These are phyloP conservation scores for Charaxes varanes DNA, from an alignment of 1,140 invertebrate species.

Conservation along the genomic window DNA sequence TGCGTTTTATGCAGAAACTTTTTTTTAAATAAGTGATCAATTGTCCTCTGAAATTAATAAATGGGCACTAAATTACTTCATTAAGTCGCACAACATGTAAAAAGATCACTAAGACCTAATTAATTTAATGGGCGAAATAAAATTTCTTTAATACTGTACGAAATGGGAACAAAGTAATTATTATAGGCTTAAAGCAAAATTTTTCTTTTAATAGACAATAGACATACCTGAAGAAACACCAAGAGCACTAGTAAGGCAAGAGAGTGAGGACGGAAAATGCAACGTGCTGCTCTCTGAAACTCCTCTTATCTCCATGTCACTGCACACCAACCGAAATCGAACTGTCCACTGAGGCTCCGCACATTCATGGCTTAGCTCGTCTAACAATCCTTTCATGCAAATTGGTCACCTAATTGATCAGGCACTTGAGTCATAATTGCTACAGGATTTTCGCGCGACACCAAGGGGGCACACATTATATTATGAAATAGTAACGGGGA, in stretches of 20 bases:
- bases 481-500: constrained; percentile 69
- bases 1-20: too few species aligned
- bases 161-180: too few species aligned
- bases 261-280: constrained; percentile 60
- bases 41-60: too few species aligned
- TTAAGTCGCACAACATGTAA: too few species aligned
- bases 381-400: constrained; percentile 60
- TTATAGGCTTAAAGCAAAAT: too few species aligned
- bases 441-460: constrained; percentile 65
- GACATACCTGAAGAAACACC: constrained; percentile 48
- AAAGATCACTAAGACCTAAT: too few species aligned
- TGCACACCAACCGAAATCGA: constrained; percentile 36
- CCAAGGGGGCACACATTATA: constrained; percentile 67
- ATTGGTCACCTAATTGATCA: constrained; percentile 61
- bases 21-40: too few species aligned
- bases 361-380: constrained; percentile 44
- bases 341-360: constrained; percentile 50
- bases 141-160: too few species aligned
- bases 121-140: too few species aligned
- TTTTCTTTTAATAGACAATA: not conserved
- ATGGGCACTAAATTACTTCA: too few species aligned
- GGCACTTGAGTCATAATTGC: constrained; percentile 69
- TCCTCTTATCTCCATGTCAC: constrained; percentile 66
- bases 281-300: constrained; percentile 50
- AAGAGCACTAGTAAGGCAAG: constrained; percentile 49